These are phyloP conservation scores for Sinohyriopsis cumingii DNA, from an alignment of 2,888 invertebrate species.

Conservation along the genomic window DNA sequence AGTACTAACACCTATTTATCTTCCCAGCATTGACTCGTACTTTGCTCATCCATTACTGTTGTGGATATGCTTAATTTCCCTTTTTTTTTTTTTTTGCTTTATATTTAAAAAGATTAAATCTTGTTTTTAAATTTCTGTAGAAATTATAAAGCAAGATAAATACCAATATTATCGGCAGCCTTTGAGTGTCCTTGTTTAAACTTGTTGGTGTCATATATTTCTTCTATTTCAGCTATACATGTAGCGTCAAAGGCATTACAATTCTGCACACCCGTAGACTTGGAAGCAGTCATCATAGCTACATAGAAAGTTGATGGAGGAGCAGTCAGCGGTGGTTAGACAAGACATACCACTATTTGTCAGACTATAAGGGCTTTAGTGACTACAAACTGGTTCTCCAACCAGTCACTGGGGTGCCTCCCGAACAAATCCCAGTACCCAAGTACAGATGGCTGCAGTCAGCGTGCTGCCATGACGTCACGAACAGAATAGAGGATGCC, in stretches of 20 bases:
- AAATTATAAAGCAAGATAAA: too few relatives aligned
- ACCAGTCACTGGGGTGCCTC: slow-evolving; percentile 10
- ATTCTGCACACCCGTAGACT: slow-evolving; percentile 29
- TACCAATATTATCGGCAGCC: too few relatives aligned
- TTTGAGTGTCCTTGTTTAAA: neutral
- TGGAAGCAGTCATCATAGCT: slow-evolving; percentile 38
- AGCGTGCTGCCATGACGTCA: slow-evolving; percentile 35
- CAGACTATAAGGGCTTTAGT: slow-evolving; percentile 19
- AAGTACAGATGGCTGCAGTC: slow-evolving; percentile 16
- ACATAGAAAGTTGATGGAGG: slow-evolving; percentile 28
- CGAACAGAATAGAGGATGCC: slow-evolving; percentile 31
- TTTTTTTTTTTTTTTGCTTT: too few relatives aligned
- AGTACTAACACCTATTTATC: neutral
- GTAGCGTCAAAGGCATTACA: slow-evolving; percentile 25
- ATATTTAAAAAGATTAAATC: too few relatives aligned
- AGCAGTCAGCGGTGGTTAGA: slow-evolving; percentile 22
- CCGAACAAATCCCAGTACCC: slow-evolving; percentile 17
- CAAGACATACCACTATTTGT: slow-evolving; percentile 24
- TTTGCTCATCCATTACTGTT: slow-evolving; percentile 23
- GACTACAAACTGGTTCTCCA: neutral
- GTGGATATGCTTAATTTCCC: slow-evolving; percentile 14
- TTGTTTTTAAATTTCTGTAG: too few relatives aligned
- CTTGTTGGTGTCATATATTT: neutral
- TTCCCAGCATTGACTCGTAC: slow-evolving; percentile 19
- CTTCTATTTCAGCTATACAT: slow-evolving; percentile 22